Conservation (phyloP, 2,113 vertebrate genomes). For the Acrocephalus arundinaceus region DNA sequence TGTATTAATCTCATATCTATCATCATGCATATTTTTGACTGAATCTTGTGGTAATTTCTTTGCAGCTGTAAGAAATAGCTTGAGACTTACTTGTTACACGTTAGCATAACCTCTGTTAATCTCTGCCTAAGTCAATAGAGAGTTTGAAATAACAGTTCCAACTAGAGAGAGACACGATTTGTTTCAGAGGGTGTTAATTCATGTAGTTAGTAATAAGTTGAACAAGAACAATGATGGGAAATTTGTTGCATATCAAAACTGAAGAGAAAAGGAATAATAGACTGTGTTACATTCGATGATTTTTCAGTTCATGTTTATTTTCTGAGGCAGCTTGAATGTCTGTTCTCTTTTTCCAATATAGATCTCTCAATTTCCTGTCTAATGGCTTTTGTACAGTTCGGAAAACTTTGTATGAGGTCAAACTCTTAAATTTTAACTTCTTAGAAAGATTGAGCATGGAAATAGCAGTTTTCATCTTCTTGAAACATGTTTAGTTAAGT, state of each 20-base stretch:
- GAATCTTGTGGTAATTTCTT: background rate
- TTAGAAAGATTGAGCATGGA: background rate
- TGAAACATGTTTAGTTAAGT: background rate
- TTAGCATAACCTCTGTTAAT: background rate
- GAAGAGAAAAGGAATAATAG: background rate
- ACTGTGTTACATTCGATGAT: accelerated
- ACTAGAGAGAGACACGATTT: background rate
- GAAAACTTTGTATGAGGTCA: background rate
- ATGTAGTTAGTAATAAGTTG: background rate
- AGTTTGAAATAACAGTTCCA: background rate
- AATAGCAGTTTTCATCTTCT: background rate
- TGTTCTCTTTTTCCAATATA: background rate
- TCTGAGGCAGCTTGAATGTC: background rate
- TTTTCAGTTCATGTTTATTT: background rate
- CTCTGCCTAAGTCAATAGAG: background rate
- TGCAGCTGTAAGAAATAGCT: background rate
- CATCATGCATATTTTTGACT: background rate
- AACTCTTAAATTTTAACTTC: background rate
- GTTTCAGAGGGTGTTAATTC: background rate
- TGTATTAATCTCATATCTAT: background rate
- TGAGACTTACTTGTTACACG: background rate
- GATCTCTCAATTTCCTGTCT: background rate
- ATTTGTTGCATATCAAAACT: background rate
- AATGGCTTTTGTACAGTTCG: background rate
- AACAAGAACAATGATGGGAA: background rate